A percentile compares a stretch with the other conserved stretches of the same genome.
phyloP scores from a whole-genome alignment of 2,113 vertebrate species.

The Cichladusa arquata region DNA sequence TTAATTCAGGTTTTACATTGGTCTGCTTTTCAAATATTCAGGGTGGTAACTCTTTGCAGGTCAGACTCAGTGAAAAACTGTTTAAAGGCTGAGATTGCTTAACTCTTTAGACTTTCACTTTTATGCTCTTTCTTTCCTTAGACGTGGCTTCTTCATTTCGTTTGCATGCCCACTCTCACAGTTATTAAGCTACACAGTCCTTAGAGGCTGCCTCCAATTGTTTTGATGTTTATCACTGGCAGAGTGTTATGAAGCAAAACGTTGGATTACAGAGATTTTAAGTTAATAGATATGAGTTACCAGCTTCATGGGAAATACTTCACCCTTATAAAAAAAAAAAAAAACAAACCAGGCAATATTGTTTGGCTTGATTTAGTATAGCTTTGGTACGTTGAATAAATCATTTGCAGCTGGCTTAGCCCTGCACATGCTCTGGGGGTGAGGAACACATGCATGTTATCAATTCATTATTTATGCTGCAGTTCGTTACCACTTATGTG shows the following conservation, averaged over 20 bases:
- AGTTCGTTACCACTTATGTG: slow-evolving; percentile 21
- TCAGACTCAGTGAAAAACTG: neutral
- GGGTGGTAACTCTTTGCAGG: neutral
- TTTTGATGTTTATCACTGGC: slow-evolving; percentile 4
- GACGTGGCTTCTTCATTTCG: neutral
- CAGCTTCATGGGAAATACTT: slow-evolving; percentile 67
- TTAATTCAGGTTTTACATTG: neutral
- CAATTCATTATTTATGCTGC: slow-evolving; percentile 64
- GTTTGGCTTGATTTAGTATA: slow-evolving; percentile 58
- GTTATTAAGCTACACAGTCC: slow-evolving; percentile 13
- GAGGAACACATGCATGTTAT: slow-evolving; percentile 66
- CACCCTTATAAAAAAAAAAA: neutral
- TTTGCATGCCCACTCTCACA: neutral
- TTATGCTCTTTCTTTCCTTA: neutral
- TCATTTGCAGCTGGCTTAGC: slow-evolving; percentile 67
- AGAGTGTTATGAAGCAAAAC: slow-evolving; percentile 37
- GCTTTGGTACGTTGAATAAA: slow-evolving; percentile 62
- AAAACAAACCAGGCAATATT: slow-evolving; percentile 51
- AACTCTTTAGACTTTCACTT: slow-evolving; percentile 12
- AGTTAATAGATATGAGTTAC: slow-evolving; percentile 57
- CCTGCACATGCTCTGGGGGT: slow-evolving; percentile 24
- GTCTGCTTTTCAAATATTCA: slow-evolving; percentile 5
- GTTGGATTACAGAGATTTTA: slow-evolving; percentile 37
- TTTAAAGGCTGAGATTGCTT: neutral
- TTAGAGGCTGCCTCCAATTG: slow-evolving; percentile 7